These are phyloP conservation scores for Anthoptus insignis DNA, from an alignment of 2,888 invertebrate genomes.

Conservation along the genomic window DNA sequence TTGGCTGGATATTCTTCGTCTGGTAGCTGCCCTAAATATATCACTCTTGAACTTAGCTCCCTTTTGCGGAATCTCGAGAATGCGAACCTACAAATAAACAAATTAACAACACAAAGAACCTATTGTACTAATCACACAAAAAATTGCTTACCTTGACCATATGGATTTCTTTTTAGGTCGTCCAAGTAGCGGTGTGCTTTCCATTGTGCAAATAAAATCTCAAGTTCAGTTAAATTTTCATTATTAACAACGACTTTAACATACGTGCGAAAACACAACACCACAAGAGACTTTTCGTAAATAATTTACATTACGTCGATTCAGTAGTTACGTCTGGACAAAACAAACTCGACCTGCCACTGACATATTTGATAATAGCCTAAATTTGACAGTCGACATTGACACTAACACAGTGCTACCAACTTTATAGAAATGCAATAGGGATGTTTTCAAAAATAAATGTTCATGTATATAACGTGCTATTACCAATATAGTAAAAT, in stretches of 20 bases:
- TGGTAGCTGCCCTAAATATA: slow-evolving; percentile 92
- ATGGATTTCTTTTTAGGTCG: slow-evolving; percentile 76
- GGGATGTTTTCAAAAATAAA: too few relatives aligned
- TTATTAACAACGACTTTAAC: background rate
- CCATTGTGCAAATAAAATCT: slow-evolving; percentile 62
- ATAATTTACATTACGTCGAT: background rate
- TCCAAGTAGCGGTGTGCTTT: slow-evolving; percentile 75
- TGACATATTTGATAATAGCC: too few relatives aligned
- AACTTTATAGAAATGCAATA: too few relatives aligned
- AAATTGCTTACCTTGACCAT: slow-evolving; percentile 75
- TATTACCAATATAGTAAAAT: too few relatives aligned
- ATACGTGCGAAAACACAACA: slow-evolving; percentile 8
- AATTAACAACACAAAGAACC: slow-evolving; percentile 42
- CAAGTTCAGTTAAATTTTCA: slow-evolving; percentile 2
- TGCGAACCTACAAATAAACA: slow-evolving; percentile 89
- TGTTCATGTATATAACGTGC: too few relatives aligned
- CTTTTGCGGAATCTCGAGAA: slow-evolving; percentile 91
- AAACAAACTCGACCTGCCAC: background rate
- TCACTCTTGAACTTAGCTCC: slow-evolving; percentile 92
- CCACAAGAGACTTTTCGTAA: background rate
- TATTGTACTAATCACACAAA: slow-evolving; percentile 44
- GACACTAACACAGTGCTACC: too few relatives aligned
- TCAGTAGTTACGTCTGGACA: background rate
- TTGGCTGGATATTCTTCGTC: slow-evolving; percentile 97
- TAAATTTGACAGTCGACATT: too few relatives aligned